Conservation (phyloP, 2,797 vertebrate genomes). For the Scolopax rusticola region DNA sequence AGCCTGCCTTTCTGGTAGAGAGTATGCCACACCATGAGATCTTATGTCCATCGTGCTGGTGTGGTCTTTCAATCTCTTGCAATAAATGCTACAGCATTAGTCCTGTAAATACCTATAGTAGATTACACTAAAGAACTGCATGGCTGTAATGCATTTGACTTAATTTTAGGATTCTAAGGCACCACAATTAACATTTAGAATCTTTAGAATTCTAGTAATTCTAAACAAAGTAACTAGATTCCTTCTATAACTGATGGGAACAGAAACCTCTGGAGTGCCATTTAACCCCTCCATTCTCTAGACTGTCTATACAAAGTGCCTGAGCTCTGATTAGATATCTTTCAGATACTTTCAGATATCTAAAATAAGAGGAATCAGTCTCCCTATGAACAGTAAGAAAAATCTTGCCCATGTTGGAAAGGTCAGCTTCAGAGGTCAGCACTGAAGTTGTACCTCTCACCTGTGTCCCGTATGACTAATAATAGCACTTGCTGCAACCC, state of each 20-base stretch:
- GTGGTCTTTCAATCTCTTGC: neutral
- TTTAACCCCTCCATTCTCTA: neutral
- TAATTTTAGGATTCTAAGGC: neutral
- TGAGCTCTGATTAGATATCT: neutral
- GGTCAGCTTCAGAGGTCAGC: neutral
- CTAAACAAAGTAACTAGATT: neutral
- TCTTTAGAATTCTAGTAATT: neutral
- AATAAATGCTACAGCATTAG: neutral
- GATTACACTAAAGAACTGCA: neutral
- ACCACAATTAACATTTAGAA: neutral
- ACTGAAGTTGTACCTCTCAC: neutral
- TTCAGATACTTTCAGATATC: neutral
- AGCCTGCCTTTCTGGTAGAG: neutral
- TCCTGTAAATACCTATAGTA: neutral
- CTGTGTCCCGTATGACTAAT: neutral
- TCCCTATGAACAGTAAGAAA: neutral
- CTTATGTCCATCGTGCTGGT: too few species aligned
- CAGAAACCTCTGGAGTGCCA: neutral
- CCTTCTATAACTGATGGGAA: neutral
- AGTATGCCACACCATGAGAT: neutral
- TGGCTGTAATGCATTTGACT: neutral
- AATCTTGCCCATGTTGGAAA: neutral
- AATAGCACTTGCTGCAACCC: neutral
- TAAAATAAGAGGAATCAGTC: neutral
- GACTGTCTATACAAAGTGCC: neutral